Percentiles rank a stretch among this genome's conserved stretches.
Evolutionary conservation across 1,140 invertebrate genomes (phyloP).

Genomic region (Ceratina calcarata): DNA sequence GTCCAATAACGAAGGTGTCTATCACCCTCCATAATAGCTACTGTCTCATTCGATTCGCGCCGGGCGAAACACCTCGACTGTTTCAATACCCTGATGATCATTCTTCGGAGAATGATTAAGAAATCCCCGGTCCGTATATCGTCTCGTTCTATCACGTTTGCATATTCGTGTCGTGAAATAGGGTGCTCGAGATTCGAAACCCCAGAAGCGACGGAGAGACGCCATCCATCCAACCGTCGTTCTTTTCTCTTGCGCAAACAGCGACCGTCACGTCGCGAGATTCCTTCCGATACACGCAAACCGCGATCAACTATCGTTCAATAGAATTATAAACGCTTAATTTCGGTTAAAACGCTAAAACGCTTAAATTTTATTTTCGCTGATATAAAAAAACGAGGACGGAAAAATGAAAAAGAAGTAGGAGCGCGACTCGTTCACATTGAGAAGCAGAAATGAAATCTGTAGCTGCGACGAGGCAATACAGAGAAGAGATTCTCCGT

Average conservation of each 20-base stretch:
- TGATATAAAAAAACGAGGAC: no score
- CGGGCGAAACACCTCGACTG: conserved; percentile 44
- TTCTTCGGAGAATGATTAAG: conserved; percentile 79
- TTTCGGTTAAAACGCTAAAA: no score
- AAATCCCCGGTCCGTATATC: conserved; percentile 80
- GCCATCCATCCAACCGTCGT: conserved; percentile 35
- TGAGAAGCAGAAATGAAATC: neutral
- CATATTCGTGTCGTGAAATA: conserved; percentile 46
- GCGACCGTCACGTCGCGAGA: conserved; percentile 36
- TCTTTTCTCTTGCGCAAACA: conserved; percentile 11
- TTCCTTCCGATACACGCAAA: conserved; percentile 13
- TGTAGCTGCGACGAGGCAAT: neutral
- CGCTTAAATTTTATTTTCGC: no score
- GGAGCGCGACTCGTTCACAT: neutral
- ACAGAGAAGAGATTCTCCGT: neutral
- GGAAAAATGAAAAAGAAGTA: neutral
- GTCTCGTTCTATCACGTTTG: conserved; percentile 77
- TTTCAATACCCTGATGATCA: conserved; percentile 78
- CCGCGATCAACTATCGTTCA: no score
- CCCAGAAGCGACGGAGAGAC: conserved; percentile 54
- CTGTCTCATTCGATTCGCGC: conserved; percentile 26
- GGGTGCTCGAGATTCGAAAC: conserved; percentile 11
- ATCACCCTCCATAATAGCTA: no score
- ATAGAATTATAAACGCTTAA: no score
- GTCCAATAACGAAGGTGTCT: no score